Evolutionary conservation across 1,140 invertebrate genomes (phyloP), one percentile per base, ranked within the genome.

Genomic region (Papilio helenus): DNA sequence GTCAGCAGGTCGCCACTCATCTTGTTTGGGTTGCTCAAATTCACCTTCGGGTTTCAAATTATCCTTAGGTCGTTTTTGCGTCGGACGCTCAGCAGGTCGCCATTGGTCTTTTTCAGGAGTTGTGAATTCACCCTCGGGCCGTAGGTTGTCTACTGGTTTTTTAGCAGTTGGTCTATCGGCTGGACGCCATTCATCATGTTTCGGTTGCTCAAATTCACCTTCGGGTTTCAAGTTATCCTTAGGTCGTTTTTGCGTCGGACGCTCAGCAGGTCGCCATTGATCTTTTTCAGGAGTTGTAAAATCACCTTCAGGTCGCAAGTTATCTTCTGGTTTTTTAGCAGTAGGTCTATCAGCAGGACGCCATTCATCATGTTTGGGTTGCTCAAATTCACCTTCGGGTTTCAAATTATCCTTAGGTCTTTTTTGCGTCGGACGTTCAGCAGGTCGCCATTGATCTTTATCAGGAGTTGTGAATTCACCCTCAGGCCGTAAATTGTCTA

Each of bases 91-190:
- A 0, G 95, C 96, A 16, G 94, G 94, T 58, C 82, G 84, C 85
- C 90, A 95, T 58, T 88, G 81, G 2, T 90, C 89, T 81, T 94
- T 93, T 39, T 95, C 93, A 0, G 93, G 95, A n/a, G 84, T 83
- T 82, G 95, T 95, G 86, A 96, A 97, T 88, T 96, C 96, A n/a
- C 97, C 97, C 87, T 97, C 97, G 10, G 96, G 95, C 9, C 90
- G 88, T 1, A 97, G 85, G 89, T 97, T 97, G 78, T 95, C 95
- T 58, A 92, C 79, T 7, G 92, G 95, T 79, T 90, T 94, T 44
- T 88, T 91, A 34, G 85, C 92, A 58, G 83, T 88, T 16, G 84
- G 92, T 49, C 93, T 81, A 65, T 95, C 95, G 20, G 90, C 94
- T 14, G 95, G 95, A 61, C 81, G 80, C 85, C 88, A 95, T 76